phyloP scores from a whole-genome alignment of 2,797 vertebrate species.

The Enteromius paludinosus region DNA sequence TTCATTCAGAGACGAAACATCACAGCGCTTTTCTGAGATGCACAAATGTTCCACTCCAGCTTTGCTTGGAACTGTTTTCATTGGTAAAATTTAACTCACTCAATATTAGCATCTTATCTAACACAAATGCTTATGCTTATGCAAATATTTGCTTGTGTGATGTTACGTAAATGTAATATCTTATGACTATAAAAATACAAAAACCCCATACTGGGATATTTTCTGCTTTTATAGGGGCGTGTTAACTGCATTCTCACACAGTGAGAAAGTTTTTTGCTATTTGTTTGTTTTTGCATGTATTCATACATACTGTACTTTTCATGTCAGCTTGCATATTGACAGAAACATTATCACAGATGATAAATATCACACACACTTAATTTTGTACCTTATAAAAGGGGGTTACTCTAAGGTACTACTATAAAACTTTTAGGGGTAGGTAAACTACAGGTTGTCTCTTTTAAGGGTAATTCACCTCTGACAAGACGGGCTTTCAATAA shows the following conservation, averaged over 20 bases:
- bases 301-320: not conserved
- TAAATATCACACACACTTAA: not conserved
- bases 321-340: not conserved
- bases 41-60: not conserved
- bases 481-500: constrained; percentile 1
- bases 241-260: not conserved
- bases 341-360: not conserved
- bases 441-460: not conserved
- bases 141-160: not conserved
- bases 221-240: not conserved
- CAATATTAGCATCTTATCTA: not conserved
- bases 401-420: not conserved
- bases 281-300: not conserved
- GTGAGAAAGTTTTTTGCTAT: not conserved
- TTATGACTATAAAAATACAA: not conserved
- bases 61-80: not conserved
- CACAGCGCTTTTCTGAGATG: not conserved
- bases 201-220: not conserved
- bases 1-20: not conserved
- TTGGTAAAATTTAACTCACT: not conserved
- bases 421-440: not conserved
- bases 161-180: not conserved
- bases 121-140: not conserved
- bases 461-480: not conserved
- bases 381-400: not conserved